Percentiles rank a stretch among this genome's conserved stretches.
Conservation (phyloP, 2,797 vertebrate species). For the Betta splendens region DNA sequence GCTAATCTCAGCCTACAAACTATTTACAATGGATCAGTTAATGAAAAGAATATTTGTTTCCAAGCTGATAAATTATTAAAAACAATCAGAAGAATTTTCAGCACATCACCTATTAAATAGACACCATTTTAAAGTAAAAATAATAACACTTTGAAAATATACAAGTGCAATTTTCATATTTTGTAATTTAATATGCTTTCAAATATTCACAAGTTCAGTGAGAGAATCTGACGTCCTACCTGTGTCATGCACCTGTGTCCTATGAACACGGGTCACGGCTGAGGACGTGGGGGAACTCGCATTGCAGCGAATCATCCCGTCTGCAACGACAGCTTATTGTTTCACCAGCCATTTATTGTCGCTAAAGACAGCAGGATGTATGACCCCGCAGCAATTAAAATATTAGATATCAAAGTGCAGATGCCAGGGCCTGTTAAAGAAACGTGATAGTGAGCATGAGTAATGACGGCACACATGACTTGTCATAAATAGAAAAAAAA, state of each 20-base stretch:
- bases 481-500: conserved; percentile 62
- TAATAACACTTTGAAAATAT: no score
- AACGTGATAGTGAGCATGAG: conserved; percentile 79
- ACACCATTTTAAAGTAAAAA: no score
- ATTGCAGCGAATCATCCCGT: conserved; percentile 42
- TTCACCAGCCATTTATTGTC: conserved; percentile 64
- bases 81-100: no score
- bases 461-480: conserved; percentile 70
- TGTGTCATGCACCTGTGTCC: conserved; percentile 19
- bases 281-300: conserved; percentile 25
- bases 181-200: no score
- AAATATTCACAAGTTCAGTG: no score
- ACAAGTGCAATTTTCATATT: no score
- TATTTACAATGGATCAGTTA: no score
- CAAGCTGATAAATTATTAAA: neutral
- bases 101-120: no score
- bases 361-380: conserved; percentile 75
- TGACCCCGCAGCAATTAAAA: conserved; percentile 84
- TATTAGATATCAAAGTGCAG: conserved; percentile 83
- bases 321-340: conserved; percentile 66
- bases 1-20: conserved; percentile 9
- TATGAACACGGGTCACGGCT: no score
- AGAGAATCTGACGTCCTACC: conserved; percentile 25
- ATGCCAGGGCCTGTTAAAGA: conserved; percentile 72
- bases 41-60: neutral